Conservation (phyloP, 53 echinoderm and acorn worm species). For the Antedon mediterranea region DNA sequence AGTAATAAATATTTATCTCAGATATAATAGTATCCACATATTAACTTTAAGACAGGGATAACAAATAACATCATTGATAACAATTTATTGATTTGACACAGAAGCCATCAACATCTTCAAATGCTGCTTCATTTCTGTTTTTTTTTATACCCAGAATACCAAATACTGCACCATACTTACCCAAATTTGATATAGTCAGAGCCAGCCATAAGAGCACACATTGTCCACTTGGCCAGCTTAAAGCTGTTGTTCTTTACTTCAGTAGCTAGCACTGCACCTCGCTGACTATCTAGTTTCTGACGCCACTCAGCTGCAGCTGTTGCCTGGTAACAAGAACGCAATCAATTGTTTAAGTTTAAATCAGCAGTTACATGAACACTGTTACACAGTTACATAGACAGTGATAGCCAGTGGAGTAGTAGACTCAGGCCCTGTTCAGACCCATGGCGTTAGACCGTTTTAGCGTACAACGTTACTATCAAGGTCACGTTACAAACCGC, state of each 20-base stretch:
- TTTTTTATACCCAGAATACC: too few relatives aligned
- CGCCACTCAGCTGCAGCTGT: constrained; percentile 66
- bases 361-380: too few relatives aligned
- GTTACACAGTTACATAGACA: too few relatives aligned
- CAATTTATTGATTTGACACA: too few relatives aligned
- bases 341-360: too few relatives aligned
- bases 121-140: too few relatives aligned
- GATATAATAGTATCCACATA: constrained; percentile 9
- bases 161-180: constrained; percentile 23
- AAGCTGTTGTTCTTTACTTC: constrained; percentile 99
- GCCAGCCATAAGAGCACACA: constrained; percentile 58
- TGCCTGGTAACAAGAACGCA: neutral
- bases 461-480: too few relatives aligned
- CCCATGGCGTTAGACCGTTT: too few relatives aligned
- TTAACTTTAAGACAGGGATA: constrained; percentile 26
- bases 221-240: constrained; percentile 94
- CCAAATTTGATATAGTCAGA: constrained; percentile 95
- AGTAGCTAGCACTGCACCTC: constrained; percentile 84
- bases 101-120: too few relatives aligned
- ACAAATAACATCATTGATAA: constrained; percentile 28
- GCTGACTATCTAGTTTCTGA: constrained; percentile 89
- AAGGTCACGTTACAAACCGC: too few relatives aligned
- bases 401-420: too few relatives aligned
- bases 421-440: too few relatives aligned
- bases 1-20: constrained; percentile 13